A percentile compares a stretch with the other conserved stretches of the same genome.
These are phyloP conservation scores for Hofmannophila pseudospretella DNA, from an alignment of 2,888 invertebrate species.

Conservation along the genomic window DNA sequence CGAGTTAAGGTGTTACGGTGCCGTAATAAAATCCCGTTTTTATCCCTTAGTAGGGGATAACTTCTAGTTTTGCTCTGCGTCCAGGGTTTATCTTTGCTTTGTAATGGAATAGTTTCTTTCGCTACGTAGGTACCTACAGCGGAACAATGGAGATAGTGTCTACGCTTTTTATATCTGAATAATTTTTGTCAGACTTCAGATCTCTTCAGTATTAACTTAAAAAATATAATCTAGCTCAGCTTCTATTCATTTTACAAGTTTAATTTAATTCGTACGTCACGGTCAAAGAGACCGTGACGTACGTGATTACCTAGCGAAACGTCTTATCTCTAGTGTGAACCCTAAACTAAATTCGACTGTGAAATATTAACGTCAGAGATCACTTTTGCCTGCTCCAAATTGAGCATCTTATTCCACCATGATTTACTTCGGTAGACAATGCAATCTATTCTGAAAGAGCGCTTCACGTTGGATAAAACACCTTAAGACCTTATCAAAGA, in stretches of 20 bases:
- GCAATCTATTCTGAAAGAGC: constrained; percentile 61
- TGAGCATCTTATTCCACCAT: constrained; percentile 51
- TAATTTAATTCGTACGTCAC: constrained; percentile 56
- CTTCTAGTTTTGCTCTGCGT: constrained; percentile 36
- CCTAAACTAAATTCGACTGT: constrained; percentile 24
- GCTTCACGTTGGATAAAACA: constrained; percentile 12
- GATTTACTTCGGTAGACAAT: constrained; percentile 70
- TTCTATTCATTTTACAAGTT: constrained; percentile 37
- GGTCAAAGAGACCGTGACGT: constrained; percentile 56
- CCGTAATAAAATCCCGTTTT: constrained; percentile 63
- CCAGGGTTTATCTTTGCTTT: constrained; percentile 1
- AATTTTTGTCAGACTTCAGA: no score
- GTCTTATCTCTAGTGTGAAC: constrained; percentile 14
- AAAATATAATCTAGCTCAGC: no score
- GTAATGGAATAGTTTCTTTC: constrained; percentile 9
- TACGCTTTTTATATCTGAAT: no score
- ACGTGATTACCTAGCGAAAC: constrained; percentile 37
- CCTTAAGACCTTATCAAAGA: constrained; percentile 17
- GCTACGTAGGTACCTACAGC: no score
- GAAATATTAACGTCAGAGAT: constrained; percentile 5
- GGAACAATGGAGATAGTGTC: no score
- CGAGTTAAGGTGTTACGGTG: constrained; percentile 65
- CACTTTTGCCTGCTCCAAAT: constrained; percentile 19
- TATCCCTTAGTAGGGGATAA: constrained; percentile 48
- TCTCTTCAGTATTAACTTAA: no score